These are phyloP conservation scores for Sebastes itinus DNA, from an alignment of 2,797 vertebrate species.

Conservation along the genomic window DNA sequence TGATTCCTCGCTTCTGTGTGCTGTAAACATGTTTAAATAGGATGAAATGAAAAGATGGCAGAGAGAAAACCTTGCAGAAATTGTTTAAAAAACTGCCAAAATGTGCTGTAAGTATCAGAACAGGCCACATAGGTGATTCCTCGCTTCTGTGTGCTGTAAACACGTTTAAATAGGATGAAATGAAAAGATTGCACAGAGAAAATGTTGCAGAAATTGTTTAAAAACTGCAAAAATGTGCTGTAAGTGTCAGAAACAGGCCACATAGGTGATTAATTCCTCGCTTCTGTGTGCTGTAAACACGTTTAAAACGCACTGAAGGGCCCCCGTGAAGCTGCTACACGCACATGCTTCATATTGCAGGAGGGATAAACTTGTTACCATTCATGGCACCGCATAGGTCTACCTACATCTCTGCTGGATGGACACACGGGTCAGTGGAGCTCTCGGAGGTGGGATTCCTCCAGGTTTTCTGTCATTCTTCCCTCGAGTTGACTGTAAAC, in stretches of 20 bases:
- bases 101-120: neutral
- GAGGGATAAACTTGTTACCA: slow-evolving; percentile 49
- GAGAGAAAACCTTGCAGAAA: neutral
- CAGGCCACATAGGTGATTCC: no score
- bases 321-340: slow-evolving; percentile 12
- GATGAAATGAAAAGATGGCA: no score
- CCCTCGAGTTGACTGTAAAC: slow-evolving; percentile 27
- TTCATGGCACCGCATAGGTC: slow-evolving; percentile 31
- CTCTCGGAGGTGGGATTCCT: slow-evolving; percentile 42
- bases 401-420: slow-evolving; percentile 54
- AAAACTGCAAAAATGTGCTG: no score
- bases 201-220: no score
- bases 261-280: slow-evolving; percentile 46
- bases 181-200: no score
- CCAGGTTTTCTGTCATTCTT: slow-evolving; percentile 26
- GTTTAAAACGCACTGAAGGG: slow-evolving; percentile 18
- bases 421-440: slow-evolving; percentile 54
- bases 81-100: neutral
- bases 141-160: no score
- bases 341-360: slow-evolving; percentile 18
- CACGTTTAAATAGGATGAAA: no score
- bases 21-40: no score
- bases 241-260: neutral
- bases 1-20: no score
- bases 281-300: slow-evolving; percentile 30